phyloP scores from a whole-genome alignment of 2,888 invertebrate genomes.

The Chrysopilus asiliformis region DNA sequence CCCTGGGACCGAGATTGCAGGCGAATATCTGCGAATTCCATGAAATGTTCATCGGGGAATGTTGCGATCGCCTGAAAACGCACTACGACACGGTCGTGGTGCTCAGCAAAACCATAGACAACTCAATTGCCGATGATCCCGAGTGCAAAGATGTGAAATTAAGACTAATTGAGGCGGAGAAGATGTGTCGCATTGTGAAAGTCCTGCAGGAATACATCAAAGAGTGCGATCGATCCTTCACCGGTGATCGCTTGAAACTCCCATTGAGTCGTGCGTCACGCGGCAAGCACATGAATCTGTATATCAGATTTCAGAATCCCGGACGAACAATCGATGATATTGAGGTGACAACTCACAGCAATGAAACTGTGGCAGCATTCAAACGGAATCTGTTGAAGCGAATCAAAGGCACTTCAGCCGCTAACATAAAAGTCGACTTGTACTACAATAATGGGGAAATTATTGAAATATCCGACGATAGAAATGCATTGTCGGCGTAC shows the following conservation, averaged over 20 bases:
- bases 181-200: slow-evolving; percentile 87
- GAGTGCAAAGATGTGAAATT: slow-evolving; percentile 30
- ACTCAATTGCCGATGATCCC: slow-evolving; percentile 19
- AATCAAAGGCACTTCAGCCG: slow-evolving; percentile 40
- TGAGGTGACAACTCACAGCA: slow-evolving; percentile 84
- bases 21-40: slow-evolving; percentile 71
- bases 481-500: slow-evolving; percentile 73
- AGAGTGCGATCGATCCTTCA: slow-evolving; percentile 82
- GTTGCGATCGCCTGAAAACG: slow-evolving; percentile 76
- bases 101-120: slow-evolving; percentile 26
- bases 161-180: slow-evolving; percentile 49
- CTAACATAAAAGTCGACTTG: slow-evolving; percentile 78
- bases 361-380: slow-evolving; percentile 81
- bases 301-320: slow-evolving; percentile 77
- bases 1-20: slow-evolving; percentile 75
- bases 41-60: slow-evolving; percentile 82
- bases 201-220: slow-evolving; percentile 90
- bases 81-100: slow-evolving; percentile 69
- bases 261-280: slow-evolving; percentile 77
- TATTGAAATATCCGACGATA: slow-evolving; percentile 74
- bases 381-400: slow-evolving; percentile 56
- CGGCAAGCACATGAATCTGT: slow-evolving; percentile 76
- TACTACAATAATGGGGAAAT: slow-evolving; percentile 74
- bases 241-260: slow-evolving; percentile 76
- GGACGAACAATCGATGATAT: slow-evolving; percentile 82